A percentile compares a stretch with the other conserved stretches of the same genome.
Evolutionary conservation across 2,888 invertebrate genomes (phyloP).

Genomic region (Amblyjoppa proteus): DNA sequence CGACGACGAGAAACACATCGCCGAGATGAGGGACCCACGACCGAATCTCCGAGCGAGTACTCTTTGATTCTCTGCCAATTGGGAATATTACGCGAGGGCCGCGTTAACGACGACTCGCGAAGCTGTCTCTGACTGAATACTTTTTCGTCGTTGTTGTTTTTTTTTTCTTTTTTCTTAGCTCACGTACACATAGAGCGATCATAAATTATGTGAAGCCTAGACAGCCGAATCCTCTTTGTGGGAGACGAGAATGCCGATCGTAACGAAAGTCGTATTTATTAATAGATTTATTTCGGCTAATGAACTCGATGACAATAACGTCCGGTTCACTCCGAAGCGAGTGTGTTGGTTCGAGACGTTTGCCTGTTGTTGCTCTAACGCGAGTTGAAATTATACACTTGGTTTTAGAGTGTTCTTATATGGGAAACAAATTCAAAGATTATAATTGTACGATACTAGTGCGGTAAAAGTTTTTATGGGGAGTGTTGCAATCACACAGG

Average conservation of each 20-base stretch:
- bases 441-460: too few relatives aligned
- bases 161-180: not conserved
- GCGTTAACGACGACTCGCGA: slow-evolving; percentile 43
- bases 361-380: too few relatives aligned
- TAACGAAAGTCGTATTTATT: slow-evolving; percentile 40
- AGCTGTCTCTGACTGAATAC: slow-evolving; percentile 34
- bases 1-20: slow-evolving; percentile 34
- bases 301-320: slow-evolving; percentile 24
- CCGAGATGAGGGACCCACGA: slow-evolving; percentile 6
- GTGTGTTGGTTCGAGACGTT: too few relatives aligned
- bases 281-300: slow-evolving; percentile 56
- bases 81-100: slow-evolving; percentile 37
- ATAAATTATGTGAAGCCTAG: slow-evolving; percentile 28
- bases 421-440: too few relatives aligned
- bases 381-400: too few relatives aligned
- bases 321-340: too few relatives aligned
- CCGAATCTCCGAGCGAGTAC: slow-evolving; percentile 31
- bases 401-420: too few relatives aligned
- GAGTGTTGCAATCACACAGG: too few relatives aligned
- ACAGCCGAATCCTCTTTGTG: slow-evolving; percentile 1
- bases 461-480: too few relatives aligned
- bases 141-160: not conserved
- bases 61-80: slow-evolving; percentile 64
- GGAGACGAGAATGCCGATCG: slow-evolving; percentile 26
- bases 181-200: not conserved